Evolutionary conservation across 1,140 invertebrate species (phyloP).

Genomic region (Drosophila sturtevanti): DNA sequence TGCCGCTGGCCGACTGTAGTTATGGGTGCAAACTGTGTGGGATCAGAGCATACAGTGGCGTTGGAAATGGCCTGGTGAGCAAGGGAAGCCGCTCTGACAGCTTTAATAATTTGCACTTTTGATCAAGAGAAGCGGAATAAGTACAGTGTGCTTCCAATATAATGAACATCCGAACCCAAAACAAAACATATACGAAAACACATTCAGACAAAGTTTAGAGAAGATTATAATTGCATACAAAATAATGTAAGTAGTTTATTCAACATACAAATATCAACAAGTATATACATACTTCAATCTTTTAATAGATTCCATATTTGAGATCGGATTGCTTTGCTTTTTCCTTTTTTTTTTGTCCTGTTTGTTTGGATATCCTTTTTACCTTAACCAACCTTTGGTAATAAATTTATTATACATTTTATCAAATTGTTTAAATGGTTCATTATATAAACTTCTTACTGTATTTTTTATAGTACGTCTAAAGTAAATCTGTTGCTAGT

Average conservation of each 20-base stretch:
- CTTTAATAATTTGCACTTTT: slow-evolving; percentile 53
- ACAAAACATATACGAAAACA: too few relatives aligned
- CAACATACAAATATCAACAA: too few relatives aligned
- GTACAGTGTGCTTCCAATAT: neutral
- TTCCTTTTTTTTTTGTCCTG: too few relatives aligned
- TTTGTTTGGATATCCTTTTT: slow-evolving; percentile 8
- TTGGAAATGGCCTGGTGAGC: slow-evolving; percentile 8
- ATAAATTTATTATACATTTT: neutral
- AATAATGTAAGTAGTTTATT: too few relatives aligned
- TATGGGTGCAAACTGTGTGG: slow-evolving; percentile 20
- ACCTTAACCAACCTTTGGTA: neutral
- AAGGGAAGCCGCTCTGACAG: slow-evolving; percentile 33
- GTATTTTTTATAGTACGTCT: neutral
- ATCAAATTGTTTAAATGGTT: too few relatives aligned
- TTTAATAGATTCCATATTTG: too few relatives aligned
- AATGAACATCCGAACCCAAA: too few relatives aligned
- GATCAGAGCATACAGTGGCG: slow-evolving; percentile 5
- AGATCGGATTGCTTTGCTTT: too few relatives aligned
- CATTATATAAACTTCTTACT: neutral
- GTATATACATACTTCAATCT: too few relatives aligned
- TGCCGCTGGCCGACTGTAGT: slow-evolving; percentile 15
- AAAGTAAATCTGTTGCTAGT: slow-evolving; percentile 11
- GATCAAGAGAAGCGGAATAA: slow-evolving; percentile 16
- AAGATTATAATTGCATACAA: too few relatives aligned
- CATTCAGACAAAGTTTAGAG: too few relatives aligned